These are phyloP conservation scores for Trypoxylon attenuatum DNA, from an alignment of 2,888 invertebrate genomes.

Conservation along the genomic window DNA sequence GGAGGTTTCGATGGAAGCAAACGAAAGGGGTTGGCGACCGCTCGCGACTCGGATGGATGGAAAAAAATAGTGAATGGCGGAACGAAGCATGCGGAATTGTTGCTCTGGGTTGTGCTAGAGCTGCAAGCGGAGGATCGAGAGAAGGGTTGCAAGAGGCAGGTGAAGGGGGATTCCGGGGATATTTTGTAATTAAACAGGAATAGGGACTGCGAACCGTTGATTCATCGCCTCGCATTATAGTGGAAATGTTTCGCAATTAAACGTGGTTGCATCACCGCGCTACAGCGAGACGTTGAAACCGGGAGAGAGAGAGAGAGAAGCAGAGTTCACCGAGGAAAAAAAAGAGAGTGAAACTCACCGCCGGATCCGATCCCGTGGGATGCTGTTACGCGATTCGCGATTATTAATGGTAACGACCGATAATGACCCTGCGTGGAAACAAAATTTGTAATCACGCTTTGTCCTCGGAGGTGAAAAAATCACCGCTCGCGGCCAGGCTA, in stretches of 20 bases:
- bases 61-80: no score
- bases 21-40: no score
- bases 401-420: constrained; percentile 45
- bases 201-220: constrained; percentile 53
- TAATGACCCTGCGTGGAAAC: constrained; percentile 39
- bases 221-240: constrained; percentile 54
- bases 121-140: constrained; percentile 15
- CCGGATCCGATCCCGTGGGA: constrained; percentile 16
- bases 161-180: constrained; percentile 32
- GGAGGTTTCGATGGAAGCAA: no score
- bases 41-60: no score
- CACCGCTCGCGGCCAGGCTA: neutral
- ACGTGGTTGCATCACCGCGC: constrained; percentile 49
- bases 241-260: constrained; percentile 57
- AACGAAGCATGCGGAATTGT: no score
- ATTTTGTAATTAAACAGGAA: constrained; percentile 58
- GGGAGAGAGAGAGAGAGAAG: neutral
- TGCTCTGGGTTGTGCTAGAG: no score
- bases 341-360: constrained; percentile 20
- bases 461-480: neutral
- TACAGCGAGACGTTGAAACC: constrained; percentile 21
- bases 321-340: neutral
- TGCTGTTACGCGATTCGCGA: constrained; percentile 33
- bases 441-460: constrained; percentile 11
- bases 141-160: neutral